A percentile compares a stretch with the other conserved stretches of the same genome.
Conservation (phyloP, 2,113 vertebrate genomes). For the Lepidothrix coronata region DNA sequence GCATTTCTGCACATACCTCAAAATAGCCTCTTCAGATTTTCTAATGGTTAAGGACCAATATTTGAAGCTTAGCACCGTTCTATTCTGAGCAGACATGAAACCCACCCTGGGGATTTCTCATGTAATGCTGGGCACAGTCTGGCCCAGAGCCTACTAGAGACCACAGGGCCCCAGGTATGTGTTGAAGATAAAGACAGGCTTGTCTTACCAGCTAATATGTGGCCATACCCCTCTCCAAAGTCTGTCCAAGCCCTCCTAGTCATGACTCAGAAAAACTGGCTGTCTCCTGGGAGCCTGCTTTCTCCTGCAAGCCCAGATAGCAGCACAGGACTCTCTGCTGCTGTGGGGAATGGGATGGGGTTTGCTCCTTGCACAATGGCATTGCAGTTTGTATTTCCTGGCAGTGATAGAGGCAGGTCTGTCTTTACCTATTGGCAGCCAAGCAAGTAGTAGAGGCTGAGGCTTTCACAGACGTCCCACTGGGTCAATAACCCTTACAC, state of each 20-base stretch:
- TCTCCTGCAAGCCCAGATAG: not conserved
- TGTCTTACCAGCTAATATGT: not conserved
- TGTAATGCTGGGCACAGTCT: not conserved
- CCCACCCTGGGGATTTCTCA: not conserved
- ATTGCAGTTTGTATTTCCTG: not conserved
- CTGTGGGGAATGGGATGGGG: fast-evolving
- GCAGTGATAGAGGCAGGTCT: not conserved
- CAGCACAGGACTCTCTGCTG: not conserved
- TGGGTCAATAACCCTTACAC: not conserved
- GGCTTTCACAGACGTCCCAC: not conserved
- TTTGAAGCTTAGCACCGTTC: not conserved
- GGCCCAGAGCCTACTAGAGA: not conserved
- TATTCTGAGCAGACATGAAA: not conserved
- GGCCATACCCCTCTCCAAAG: not conserved
- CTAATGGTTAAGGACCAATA: not conserved
- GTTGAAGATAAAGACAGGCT: not conserved
- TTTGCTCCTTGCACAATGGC: not conserved
- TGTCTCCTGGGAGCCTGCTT: not conserved
- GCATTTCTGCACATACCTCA: not conserved
- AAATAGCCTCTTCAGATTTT: not conserved
- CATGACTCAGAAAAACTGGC: not conserved
- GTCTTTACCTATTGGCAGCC: not conserved
- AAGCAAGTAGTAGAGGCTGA: not conserved
- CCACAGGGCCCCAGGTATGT: too few species aligned
- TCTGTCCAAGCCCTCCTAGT: not conserved